Evolutionary conservation across 2,888 invertebrate species (phyloP), one percentile per base, ranked within the genome.

Genomic region (Chrysopilus asiliformis): DNA sequence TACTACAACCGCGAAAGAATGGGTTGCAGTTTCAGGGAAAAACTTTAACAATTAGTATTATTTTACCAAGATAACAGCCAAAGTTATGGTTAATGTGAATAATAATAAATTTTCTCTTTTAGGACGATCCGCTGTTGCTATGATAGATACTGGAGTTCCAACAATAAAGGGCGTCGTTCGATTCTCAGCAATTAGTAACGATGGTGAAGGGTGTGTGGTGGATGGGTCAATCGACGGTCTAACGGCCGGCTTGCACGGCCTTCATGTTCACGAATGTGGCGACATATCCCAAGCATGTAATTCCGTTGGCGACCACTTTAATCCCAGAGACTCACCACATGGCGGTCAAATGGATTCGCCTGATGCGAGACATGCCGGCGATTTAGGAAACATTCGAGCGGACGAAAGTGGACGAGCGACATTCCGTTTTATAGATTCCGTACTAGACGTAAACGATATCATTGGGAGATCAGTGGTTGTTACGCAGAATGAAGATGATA

Each of bases 201-300:
- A 54, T 0, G 55, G 59, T 1, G 47, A 57, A 0, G 72, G 71
- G 0, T 76, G 82, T 34, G 68, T 90, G 1, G 70, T 87, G 3
- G 91, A 91, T 53, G 90, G 90, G 1, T 81, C 82, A 3, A 64
- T 91, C 3, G 89, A 90, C 62, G 85, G 86, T 0, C 64, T 91
- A 29, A 47, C 64, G 1, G 71, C 71, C 20, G 82, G 81, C 45
- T 64, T 56, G 36, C 59, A 64, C 43, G 58, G 57, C 6, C 47
- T 65, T 4, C 61, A 64, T 45, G 63, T 84, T 26, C 78, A 82
- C 50, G 79, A 83, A 58, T 73, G 71, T 53, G 84, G 84, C 0
- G 83, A 84, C 59, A 60, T 83, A 32, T 79, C 81, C 2, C 48
- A 65, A 3, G 69, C 68, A 15, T 69, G 68, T 49, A 50, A 56